Percentiles rank a stretch among this genome's conserved stretches.
Evolutionary conservation across 2,113 vertebrate species (phyloP).

Genomic region (Syngnathus floridae): DNA sequence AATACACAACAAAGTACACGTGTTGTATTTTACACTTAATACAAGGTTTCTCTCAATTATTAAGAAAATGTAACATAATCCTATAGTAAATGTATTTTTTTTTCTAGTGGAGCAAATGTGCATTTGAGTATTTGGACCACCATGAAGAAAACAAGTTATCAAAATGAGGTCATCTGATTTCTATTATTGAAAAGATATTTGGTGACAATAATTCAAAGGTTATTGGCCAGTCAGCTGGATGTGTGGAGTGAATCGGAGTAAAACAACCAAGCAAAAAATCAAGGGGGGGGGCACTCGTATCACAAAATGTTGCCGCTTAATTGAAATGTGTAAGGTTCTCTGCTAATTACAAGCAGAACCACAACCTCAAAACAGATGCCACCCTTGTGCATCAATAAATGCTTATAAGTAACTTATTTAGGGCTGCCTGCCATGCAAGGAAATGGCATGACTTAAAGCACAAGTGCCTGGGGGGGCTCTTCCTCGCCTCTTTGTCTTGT

Average conservation of each 20-base stretch:
- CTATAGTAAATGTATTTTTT: too few species aligned
- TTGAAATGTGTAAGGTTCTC: slow-evolving; percentile 69
- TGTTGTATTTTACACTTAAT: not conserved
- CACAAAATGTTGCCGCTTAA: slow-evolving; percentile 65
- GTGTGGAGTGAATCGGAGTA: slow-evolving; percentile 54
- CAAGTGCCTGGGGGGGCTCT: slow-evolving; percentile 63
- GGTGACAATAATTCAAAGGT: slow-evolving; percentile 22
- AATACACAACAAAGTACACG: too few species aligned
- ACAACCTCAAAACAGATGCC: slow-evolving; percentile 70
- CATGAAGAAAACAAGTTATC: too few species aligned
- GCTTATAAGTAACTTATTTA: slow-evolving; percentile 79
- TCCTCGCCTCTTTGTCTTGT: slow-evolving; percentile 73
- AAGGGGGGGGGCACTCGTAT: slow-evolving; percentile 31
- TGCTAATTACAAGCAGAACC: slow-evolving; percentile 71
- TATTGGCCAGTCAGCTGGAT: slow-evolving; percentile 62
- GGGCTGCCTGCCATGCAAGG: slow-evolving; percentile 72
- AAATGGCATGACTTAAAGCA: slow-evolving; percentile 77
- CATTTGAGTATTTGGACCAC: too few species aligned
- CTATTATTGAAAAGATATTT: too few species aligned
- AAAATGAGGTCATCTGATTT: too few species aligned
- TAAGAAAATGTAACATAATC: not conserved
- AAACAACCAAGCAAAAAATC: slow-evolving; percentile 55
- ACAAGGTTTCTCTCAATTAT: not conserved
- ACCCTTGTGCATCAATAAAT: slow-evolving; percentile 77
- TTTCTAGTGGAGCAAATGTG: too few species aligned